phyloP scores from a whole-genome alignment of 2,113 vertebrate genomes.

The Seriola dumerili region DNA sequence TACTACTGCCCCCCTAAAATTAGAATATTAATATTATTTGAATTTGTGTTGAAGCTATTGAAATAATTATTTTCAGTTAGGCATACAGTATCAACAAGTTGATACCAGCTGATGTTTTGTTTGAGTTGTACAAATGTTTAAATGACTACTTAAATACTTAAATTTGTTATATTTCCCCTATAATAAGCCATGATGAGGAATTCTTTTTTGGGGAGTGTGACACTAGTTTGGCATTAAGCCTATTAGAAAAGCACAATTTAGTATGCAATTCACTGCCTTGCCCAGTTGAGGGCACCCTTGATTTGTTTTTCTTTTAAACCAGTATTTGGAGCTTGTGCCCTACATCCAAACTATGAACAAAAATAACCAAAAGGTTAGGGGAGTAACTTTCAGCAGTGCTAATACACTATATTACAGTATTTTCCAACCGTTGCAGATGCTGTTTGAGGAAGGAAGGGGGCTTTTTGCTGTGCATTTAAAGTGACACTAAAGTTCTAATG shows the following conservation, averaged over 20 bases:
- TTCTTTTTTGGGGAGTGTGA: slow-evolving; percentile 16
- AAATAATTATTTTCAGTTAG: slow-evolving; percentile 5
- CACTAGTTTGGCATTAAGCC: slow-evolving; percentile 10
- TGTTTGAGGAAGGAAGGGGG: slow-evolving; percentile 13
- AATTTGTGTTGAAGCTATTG: not conserved
- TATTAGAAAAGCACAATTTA: slow-evolving; percentile 74
- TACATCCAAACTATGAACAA: slow-evolving; percentile 15
- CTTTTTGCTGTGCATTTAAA: slow-evolving; percentile 55
- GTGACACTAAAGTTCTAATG: slow-evolving; percentile 25
- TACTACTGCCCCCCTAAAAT: slow-evolving; percentile 20
- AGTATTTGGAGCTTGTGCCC: slow-evolving; percentile 3
- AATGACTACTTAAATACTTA: slow-evolving; percentile 45
- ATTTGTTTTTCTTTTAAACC: slow-evolving; percentile 17
- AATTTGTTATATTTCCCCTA: slow-evolving; percentile 4
- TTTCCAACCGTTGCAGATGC: not conserved
- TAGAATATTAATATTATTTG: not conserved
- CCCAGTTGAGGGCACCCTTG: slow-evolving; percentile 68
- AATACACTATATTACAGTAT: slow-evolving; percentile 10
- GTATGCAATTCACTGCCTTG: slow-evolving; percentile 78
- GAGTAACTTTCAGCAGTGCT: slow-evolving; percentile 8
- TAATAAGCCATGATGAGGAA: slow-evolving; percentile 30
- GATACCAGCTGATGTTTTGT: slow-evolving; percentile 28
- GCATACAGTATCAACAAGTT: slow-evolving; percentile 15
- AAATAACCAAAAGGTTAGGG: slow-evolving; percentile 17
- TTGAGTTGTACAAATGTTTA: slow-evolving; percentile 31